Percentiles rank a stretch among this genome's conserved stretches.
phyloP scores from a whole-genome alignment of 2,113 vertebrate species.

The Formicarius rufipectus region DNA sequence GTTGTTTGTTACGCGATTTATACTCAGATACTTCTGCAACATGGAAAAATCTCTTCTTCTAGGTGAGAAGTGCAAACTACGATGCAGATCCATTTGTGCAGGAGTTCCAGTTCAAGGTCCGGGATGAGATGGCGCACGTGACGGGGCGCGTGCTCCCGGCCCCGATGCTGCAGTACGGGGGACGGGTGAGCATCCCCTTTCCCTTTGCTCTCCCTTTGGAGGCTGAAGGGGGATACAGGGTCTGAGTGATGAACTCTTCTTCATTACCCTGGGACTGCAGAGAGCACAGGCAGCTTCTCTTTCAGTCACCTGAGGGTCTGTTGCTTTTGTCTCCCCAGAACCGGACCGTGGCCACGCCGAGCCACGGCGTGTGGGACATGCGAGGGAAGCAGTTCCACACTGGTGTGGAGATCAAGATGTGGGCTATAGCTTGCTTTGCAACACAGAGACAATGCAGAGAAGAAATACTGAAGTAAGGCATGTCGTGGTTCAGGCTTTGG shows the following conservation, averaged over 20 bases:
- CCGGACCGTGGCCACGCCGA: slow-evolving; percentile 96
- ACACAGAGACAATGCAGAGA: slow-evolving; percentile 98
- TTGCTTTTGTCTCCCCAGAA: slow-evolving; percentile 80
- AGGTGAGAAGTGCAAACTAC: slow-evolving; percentile 99
- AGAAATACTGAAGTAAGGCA: slow-evolving; percentile 95
- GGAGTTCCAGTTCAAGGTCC: slow-evolving; percentile 97
- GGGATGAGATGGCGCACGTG: slow-evolving; percentile 98
- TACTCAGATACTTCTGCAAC: neutral
- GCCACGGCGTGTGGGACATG: slow-evolving; percentile 99
- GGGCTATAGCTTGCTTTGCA: slow-evolving; percentile 98
- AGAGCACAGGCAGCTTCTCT: neutral
- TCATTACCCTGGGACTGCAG: neutral
- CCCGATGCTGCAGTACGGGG: slow-evolving; percentile 97
- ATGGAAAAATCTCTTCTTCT: neutral
- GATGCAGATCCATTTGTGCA: slow-evolving; percentile 97
- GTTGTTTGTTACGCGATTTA: neutral
- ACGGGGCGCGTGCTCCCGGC: slow-evolving; percentile 96
- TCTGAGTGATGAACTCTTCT: neutral
- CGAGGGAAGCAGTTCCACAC: slow-evolving; percentile 98
- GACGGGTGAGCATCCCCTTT: slow-evolving; percentile 85
- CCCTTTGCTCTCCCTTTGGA: neutral
- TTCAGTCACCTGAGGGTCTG: neutral
- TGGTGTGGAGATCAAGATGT: slow-evolving; percentile 99
- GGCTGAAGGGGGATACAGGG: neutral
- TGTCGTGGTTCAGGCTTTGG: slow-evolving; percentile 15